Conservation (phyloP, 2,797 vertebrate species). For the Heteromormyrus szaboi region DNA sequence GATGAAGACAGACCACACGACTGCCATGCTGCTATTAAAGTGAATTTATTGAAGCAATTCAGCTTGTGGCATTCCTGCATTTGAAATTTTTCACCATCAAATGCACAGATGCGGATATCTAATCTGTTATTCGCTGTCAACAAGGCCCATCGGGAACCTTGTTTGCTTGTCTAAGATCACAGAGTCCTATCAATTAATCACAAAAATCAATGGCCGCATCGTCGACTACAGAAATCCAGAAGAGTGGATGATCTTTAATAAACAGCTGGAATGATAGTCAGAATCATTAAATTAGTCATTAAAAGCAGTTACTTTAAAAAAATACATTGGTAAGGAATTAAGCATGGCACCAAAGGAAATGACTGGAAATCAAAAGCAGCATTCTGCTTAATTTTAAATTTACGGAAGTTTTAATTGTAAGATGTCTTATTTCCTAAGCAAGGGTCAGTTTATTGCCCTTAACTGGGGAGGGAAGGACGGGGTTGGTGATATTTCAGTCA, state of each 20-base stretch:
- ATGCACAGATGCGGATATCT: neutral
- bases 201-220: neutral
- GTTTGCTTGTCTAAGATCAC: conserved; percentile 2
- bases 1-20: neutral
- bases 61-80: neutral
- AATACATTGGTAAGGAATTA: neutral
- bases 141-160: neutral
- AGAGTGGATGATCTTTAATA: neutral
- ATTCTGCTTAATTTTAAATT: neutral
- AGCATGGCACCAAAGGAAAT: neutral
- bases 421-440: no score
- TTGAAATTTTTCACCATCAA: neutral
- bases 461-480: neutral
- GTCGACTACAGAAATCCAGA: neutral
- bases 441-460: neutral
- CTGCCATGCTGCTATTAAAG: neutral
- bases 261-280: neutral
- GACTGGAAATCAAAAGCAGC: neutral
- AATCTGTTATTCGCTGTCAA: neutral
- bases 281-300: neutral
- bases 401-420: no score
- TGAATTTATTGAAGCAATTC: neutral
- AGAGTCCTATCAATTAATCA: neutral
- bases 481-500: neutral
- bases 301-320: neutral